Percentiles rank a stretch among this genome's conserved stretches.
These are phyloP conservation scores for Etia nguti DNA, from an alignment of 2,113 vertebrate species.

Conservation along the genomic window DNA sequence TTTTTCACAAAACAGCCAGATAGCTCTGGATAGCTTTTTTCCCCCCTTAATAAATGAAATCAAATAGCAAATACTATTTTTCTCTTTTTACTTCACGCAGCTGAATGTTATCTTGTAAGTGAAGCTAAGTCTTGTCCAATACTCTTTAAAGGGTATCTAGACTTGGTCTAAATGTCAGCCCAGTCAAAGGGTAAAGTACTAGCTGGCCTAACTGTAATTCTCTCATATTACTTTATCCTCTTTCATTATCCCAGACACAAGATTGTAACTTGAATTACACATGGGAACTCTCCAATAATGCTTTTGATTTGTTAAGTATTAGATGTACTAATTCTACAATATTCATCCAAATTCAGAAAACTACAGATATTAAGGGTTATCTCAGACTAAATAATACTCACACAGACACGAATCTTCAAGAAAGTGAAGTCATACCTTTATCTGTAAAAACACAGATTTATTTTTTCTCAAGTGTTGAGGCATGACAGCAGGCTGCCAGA, in stretches of 20 bases:
- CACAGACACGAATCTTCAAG: neutral
- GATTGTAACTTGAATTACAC: neutral
- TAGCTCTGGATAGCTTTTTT: neutral
- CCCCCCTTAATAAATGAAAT: neutral
- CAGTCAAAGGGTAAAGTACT: neutral
- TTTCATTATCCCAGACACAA: neutral
- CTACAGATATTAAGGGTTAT: neutral
- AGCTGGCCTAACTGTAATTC: neutral
- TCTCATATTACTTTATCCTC: neutral
- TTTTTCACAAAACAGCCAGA: neutral
- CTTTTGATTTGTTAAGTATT: neutral
- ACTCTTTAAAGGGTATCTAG: neutral
- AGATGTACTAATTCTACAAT: neutral
- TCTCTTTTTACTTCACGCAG: neutral
- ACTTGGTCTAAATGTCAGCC: neutral
- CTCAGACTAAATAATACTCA: neutral
- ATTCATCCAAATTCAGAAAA: neutral
- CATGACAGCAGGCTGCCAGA: neutral
- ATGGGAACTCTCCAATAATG: neutral
- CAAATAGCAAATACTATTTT: neutral
- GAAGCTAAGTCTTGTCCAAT: neutral
- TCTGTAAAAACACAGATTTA: neutral
- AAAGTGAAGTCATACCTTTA: neutral
- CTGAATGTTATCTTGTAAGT: neutral
- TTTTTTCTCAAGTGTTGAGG: neutral